Base-by-base conservation (phyloP, 2,113 vertebrate genomes). In the Gymnarchus niloticus region DNA sequence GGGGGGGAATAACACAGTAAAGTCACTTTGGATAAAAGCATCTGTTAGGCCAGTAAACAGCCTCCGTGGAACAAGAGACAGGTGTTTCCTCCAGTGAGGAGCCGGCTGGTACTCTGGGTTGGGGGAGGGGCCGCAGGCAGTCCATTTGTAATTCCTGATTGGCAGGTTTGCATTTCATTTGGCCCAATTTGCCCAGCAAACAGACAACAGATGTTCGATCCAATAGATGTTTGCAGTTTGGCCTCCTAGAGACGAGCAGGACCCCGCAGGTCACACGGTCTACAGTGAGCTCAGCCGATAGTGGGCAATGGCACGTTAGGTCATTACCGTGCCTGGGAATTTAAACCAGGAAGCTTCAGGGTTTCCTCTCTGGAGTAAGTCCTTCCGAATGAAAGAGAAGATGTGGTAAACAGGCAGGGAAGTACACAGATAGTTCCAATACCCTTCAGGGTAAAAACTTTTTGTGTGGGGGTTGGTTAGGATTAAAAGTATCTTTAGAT, bases 151-250 rank as follows among this genome's bases (percentile, higher is more conserved):
- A 41, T 46, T 44, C 33, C 28, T 59, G 82, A 83, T 51, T 83
- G 82, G 56, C 33, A 59, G 54, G 37, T 59, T 59, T 56, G 82
- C 54, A 37, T 83, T 83, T 83, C 82, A 59, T 83, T 59, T 59
- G 82, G 82, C 37, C 82, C 37, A 41, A 25, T 37, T 6, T 3
- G 5, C 82, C 12, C 10, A 56, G 56, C 37, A 59, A 57, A 59
- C 82, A 59, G 82, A 59, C 56, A 83, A 59, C 82, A 83, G 82
- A 59, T 59, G 56, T 57, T 83, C 28, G 56, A 41, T 59, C 54
- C 56, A 59, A 83, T 83, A 28, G 28, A 41, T 83, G 82, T 83
- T 83, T 83, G 82, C 33, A 6, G 33, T 46, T 83, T 51, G 33
- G 19, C 33, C 54, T 59, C 49, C 25, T 56, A 25, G 25, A 19